A percentile compares a stretch with the other conserved stretches of the same genome.
Conservation (phyloP, 2,888 invertebrate genomes). For the Oxyscelio sp. region DNA sequence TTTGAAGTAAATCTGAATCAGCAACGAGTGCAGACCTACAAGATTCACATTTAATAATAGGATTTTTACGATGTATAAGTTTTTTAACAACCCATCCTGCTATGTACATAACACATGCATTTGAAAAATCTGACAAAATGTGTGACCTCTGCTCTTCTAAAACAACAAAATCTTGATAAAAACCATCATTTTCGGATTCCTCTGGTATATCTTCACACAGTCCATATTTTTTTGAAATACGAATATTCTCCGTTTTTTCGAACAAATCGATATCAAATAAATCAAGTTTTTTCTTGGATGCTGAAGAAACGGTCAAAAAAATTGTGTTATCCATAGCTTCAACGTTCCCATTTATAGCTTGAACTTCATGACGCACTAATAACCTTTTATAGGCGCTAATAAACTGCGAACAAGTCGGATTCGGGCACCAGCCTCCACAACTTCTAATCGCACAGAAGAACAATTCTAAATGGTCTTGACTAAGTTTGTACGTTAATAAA, state of each 20-base stretch:
- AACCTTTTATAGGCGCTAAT: slow-evolving; percentile 30
- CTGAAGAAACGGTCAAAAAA: slow-evolving; percentile 26
- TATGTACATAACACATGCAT: not conserved
- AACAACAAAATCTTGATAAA: not conserved
- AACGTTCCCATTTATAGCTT: slow-evolving; percentile 35
- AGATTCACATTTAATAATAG: not conserved
- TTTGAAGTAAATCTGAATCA: not conserved
- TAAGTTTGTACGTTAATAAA: slow-evolving; percentile 58
- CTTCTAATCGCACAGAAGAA: slow-evolving; percentile 40
- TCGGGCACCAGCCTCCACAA: slow-evolving; percentile 50
- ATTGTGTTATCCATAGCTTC: slow-evolving; percentile 32
- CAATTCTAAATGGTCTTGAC: slow-evolving; percentile 64
- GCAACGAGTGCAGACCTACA: not conserved
- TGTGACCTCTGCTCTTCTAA: not conserved
- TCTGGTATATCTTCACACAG: slow-evolving; percentile 7
- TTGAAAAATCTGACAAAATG: not conserved
- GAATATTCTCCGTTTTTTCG: slow-evolving; percentile 10
- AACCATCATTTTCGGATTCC: not conserved
- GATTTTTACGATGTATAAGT: not conserved
- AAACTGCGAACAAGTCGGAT: slow-evolving; percentile 41
- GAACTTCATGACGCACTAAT: slow-evolving; percentile 40
- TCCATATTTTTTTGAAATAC: slow-evolving; percentile 37
- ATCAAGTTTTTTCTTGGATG: not conserved
- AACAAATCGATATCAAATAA: slow-evolving; percentile 14
- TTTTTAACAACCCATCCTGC: slow-evolving; percentile 12